Evolutionary conservation across 2,797 vertebrate genomes (phyloP).

Genomic region (Malacoctenus gilli): DNA sequence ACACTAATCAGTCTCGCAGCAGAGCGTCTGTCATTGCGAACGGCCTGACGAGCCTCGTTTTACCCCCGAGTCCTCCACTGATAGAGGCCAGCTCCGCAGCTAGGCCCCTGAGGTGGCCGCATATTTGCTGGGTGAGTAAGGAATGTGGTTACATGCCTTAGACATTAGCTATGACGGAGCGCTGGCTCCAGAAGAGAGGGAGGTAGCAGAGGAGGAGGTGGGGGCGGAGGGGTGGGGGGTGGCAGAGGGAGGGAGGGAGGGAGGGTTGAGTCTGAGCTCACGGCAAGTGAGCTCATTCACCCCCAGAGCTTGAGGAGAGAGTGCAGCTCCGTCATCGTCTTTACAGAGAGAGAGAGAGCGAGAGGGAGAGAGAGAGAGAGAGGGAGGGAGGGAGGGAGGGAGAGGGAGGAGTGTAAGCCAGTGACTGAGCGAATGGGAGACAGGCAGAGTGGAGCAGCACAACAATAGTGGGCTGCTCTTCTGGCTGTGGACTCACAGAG

Average conservation of each 20-base stretch:
- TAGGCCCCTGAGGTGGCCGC: conserved; percentile 82
- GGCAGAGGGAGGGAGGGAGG: conserved; percentile 15
- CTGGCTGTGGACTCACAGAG: conserved; percentile 77
- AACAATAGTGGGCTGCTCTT: conserved; percentile 85
- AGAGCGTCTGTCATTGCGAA: conserved; percentile 14
- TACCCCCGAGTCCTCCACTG: conserved; percentile 36
- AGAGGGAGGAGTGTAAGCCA: conserved; percentile 68
- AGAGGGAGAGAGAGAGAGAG: conserved; percentile 55
- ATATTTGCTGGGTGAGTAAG: conserved; percentile 93
- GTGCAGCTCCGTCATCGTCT: conserved; percentile 69
- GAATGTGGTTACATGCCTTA: conserved; percentile 93
- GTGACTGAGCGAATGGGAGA: conserved; percentile 67
- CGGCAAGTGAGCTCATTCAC: conserved; percentile 87
- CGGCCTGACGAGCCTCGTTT: conserved; percentile 31
- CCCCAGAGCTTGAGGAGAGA: conserved; percentile 70
- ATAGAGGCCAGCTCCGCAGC: conserved; percentile 60
- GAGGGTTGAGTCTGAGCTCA: conserved; percentile 75
- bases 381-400: conserved; percentile 47
- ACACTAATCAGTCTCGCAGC: conserved; percentile 1
- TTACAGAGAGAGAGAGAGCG: conserved; percentile 59
- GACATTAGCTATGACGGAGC: conserved; percentile 89
- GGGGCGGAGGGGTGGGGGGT: conserved; percentile 11
- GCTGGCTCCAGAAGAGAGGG: conserved; percentile 78
- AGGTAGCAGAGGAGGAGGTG: conserved; percentile 55
- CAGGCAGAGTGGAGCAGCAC: conserved; percentile 68